phyloP scores from a whole-genome alignment of 2,113 vertebrate species.

The Nothobranchius furzeri region DNA sequence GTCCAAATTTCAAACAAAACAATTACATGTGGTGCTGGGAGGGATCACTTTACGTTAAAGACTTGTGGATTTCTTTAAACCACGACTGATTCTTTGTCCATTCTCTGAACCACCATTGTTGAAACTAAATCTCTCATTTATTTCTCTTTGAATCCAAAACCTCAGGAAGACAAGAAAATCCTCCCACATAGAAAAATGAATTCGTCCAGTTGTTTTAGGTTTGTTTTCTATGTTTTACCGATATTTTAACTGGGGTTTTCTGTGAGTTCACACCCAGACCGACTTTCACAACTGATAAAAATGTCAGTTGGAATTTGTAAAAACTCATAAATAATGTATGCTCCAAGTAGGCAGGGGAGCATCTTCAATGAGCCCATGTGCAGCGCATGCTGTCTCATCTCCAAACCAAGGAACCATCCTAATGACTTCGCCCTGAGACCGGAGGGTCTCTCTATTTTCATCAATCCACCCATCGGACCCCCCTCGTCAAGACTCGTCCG shows the following conservation, averaged over 20 bases:
- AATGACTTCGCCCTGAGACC: constrained; percentile 75
- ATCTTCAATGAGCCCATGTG: constrained; percentile 70
- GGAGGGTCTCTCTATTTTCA: constrained; percentile 32
- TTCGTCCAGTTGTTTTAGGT: background rate
- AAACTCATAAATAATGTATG: constrained; percentile 76
- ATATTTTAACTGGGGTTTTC: constrained; percentile 13
- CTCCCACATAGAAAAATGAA: background rate
- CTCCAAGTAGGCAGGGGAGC: constrained; percentile 60
- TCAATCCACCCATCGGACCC: constrained; percentile 17
- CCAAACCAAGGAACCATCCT: constrained; percentile 59
- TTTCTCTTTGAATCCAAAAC: background rate
- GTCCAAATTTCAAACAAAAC: background rate
- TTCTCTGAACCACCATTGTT: background rate
- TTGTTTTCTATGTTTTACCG: constrained; percentile 1
- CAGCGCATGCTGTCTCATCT: constrained; percentile 62
- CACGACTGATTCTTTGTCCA: background rate
- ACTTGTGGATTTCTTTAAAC: background rate
- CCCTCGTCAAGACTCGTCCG: constrained; percentile 20
- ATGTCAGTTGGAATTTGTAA: constrained; percentile 72
- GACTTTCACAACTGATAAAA: constrained; percentile 67
- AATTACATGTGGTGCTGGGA: background rate
- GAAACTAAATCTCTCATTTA: background rate
- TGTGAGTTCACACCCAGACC: constrained; percentile 23
- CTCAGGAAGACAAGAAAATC: background rate
- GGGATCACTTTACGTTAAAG: background rate